Percentiles rank a stretch among this genome's conserved stretches.
Evolutionary conservation across 2,797 vertebrate species (phyloP).

Genomic region (Clarias fuscus): DNA sequence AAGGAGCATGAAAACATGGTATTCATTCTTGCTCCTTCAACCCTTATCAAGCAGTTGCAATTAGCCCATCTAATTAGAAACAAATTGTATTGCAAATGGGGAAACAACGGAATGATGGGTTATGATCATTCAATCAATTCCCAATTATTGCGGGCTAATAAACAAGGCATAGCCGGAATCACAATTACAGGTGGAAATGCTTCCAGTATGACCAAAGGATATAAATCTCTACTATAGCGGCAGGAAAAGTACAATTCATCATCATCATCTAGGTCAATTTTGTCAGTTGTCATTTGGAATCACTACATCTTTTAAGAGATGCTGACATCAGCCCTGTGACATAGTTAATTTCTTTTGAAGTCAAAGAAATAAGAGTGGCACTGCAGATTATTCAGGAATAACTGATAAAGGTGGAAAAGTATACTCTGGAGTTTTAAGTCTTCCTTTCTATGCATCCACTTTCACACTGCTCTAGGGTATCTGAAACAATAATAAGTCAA

Average conservation of each 20-base stretch:
- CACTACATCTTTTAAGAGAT: slow-evolving; percentile 8
- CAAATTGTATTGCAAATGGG: slow-evolving; percentile 46
- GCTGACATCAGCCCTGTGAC: slow-evolving; percentile 24
- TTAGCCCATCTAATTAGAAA: slow-evolving; percentile 45
- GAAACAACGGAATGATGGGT: slow-evolving; percentile 37
- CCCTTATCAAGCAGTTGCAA: slow-evolving; percentile 36
- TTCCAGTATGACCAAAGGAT: neutral
- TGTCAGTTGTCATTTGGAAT: slow-evolving; percentile 17
- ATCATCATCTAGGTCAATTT: neutral
- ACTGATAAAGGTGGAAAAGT: slow-evolving; percentile 53
- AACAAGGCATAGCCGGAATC: slow-evolving; percentile 34
- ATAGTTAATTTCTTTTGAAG: slow-evolving; percentile 45
- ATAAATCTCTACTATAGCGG: neutral
- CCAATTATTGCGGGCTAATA: slow-evolving; percentile 45
- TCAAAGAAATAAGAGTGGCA: slow-evolving; percentile 43
- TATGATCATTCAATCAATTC: slow-evolving; percentile 49
- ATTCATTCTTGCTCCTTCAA: slow-evolving; percentile 22
- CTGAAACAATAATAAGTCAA: slow-evolving; percentile 47
- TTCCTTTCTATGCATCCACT: slow-evolving; percentile 43
- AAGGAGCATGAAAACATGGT: slow-evolving; percentile 7
- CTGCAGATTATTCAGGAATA: slow-evolving; percentile 51
- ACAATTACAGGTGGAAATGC: slow-evolving; percentile 13
- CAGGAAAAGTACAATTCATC: slow-evolving; percentile 6
- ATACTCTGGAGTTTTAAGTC: slow-evolving; percentile 51
- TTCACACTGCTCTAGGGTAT: slow-evolving; percentile 49